Evolutionary conservation across 1,140 invertebrate species (phyloP), one percentile per base, ranked within the genome.

Genomic region (Ptiloglossa arizonensis): DNA sequence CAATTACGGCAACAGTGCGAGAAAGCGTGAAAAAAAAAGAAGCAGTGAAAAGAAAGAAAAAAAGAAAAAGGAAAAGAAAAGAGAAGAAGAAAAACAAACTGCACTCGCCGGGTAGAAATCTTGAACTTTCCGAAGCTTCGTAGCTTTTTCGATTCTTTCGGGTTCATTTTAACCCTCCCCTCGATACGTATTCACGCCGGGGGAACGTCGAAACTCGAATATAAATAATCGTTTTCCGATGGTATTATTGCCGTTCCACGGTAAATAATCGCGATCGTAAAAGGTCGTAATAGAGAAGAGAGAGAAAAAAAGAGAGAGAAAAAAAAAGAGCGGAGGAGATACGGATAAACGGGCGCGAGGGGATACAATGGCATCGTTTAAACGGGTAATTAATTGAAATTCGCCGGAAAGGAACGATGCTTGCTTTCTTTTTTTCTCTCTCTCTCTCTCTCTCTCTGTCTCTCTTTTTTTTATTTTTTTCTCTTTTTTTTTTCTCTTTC

Each of bases 361-460:
- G 48, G 11, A 22, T n/a, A 29, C 5, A 35, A 35, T 15, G 52
- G n/a, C 13, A 19, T 0, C 48, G 38, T 67, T 75, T 68, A 22
- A 68, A 35, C 54, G 27, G 8, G 27, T 46, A 59, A 76, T 59
- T 76, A 50, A 76, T 76, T 50, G 54, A 69, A 59, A 76, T 69
- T 48, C 64, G 29, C 17, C 24, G 54, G 54, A 59, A 48, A 35
- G 35, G 35, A 56, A 35, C 63, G 27, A 38, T 9, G 38, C 38
- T n/a, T n/a, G 17, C 13, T 2, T 6, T 52, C 41, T 29, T 24
- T 8, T 15, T 60, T 24, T 22, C 8, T 6, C 24, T 4, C 5
- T n/a, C n/a, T n/a, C n/a, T n/a, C n/a, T n/a, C n/a, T n/a, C n/a
- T n/a, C n/a, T n/a, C n/a, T n/a, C n/a, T n/a, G n/a, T n/a, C n/a